Evolutionary conservation across 2,113 vertebrate species (phyloP).

Genomic region (Urocolius indicus): DNA sequence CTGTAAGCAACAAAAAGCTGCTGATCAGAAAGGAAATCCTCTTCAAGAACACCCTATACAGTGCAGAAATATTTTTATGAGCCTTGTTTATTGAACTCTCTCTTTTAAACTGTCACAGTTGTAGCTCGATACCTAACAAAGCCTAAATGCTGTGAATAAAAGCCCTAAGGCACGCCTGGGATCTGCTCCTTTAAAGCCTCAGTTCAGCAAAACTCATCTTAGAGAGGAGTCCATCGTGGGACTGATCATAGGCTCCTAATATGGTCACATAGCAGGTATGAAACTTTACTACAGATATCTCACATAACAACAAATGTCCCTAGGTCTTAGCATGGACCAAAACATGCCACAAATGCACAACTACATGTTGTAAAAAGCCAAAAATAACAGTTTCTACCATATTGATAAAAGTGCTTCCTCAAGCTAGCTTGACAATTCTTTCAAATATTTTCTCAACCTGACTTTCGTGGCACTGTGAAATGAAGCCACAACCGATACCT

Average conservation of each 20-base stretch:
- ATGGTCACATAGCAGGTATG: fast-evolving
- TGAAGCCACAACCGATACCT: neutral
- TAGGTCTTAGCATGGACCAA: neutral
- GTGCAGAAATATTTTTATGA: neutral
- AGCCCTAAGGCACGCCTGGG: neutral
- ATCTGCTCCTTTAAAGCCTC: neutral
- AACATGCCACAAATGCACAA: neutral
- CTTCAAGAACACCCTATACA: neutral
- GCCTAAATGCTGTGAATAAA: neutral
- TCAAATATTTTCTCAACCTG: neutral
- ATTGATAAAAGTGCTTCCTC: neutral
- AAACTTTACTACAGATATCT: neutral
- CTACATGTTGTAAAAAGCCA: neutral
- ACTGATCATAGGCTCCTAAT: neutral
- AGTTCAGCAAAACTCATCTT: neutral
- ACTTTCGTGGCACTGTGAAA: neutral
- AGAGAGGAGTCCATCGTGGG: neutral
- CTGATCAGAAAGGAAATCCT: neutral
- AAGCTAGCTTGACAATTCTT: neutral
- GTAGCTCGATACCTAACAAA: neutral
- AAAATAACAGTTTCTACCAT: neutral
- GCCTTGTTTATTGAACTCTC: neutral
- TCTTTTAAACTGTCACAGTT: neutral
- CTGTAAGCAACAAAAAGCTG: neutral
- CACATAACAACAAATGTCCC: neutral